Evolutionary conservation across 2,888 invertebrate species (phyloP), one percentile per base, ranked within the genome.

Genomic region (Melinaea marsaeus): DNA sequence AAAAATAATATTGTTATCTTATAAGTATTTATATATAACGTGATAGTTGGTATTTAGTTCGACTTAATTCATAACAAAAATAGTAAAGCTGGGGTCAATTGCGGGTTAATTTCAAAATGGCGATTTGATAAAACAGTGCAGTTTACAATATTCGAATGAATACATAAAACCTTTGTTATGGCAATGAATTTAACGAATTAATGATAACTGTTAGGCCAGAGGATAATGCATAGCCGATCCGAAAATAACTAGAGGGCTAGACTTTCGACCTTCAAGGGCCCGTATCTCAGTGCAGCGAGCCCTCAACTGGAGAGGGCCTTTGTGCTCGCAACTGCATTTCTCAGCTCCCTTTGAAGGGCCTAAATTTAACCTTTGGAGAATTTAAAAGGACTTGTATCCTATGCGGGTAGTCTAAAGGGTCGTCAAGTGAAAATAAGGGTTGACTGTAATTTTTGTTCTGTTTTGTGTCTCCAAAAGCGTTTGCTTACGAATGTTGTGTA

Each of bases 361-460:
- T 61, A 57, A 61, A 63, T 65, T 67, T 61, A 69, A 63, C 68
- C 67, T 67, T 63, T 63, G 61, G 63, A 57, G 61, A 57, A 57
- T 59, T 46, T 57, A 54, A 62, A 59, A 61, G 63, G 62, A 59
- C 67, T 62, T 61, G 61, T 58, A 60, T 66, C 62, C 66, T n/a
- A 55, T 45, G 59, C 46, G 66, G 62, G 64, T 47, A 55, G 57
- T 60, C 42, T 42, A 42, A 42, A 42, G 62, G 32, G 58, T 55
- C 37, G 66, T 64, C 66, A 64, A 64, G 60, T 64, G 66, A 62
- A 60, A 51, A 35, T 58, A 51, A 66, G 63, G 54, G 55, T 58
- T 58, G 42, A 13, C 46, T 22, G 34, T 46, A 54, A 61, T 58
- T 64, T 57, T 57, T 62, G 63, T 64, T 46, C 34, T 42, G n/a